Conservation (phyloP, 2,113 vertebrate species). For the Sander lucioperca region DNA sequence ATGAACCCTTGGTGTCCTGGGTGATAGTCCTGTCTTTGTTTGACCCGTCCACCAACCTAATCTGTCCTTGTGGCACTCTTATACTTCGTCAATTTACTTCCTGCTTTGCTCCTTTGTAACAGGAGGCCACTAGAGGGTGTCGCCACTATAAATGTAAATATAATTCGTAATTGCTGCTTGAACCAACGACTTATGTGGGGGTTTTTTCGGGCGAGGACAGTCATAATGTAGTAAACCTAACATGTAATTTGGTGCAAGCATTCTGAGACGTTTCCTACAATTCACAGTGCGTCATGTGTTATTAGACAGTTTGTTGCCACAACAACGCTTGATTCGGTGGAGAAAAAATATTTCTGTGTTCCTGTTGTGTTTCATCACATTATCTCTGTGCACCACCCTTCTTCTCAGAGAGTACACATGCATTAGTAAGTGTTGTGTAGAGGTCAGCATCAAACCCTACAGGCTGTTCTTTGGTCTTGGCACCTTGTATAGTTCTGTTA, state of each 20-base stretch:
- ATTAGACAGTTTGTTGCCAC: background rate
- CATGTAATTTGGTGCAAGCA: background rate
- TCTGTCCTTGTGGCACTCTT: too few species aligned
- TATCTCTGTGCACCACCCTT: background rate
- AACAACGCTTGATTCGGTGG: background rate
- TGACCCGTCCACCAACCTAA: too few species aligned
- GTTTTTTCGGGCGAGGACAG: too few species aligned
- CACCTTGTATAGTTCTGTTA: background rate
- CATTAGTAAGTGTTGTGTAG: background rate
- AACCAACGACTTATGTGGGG: too few species aligned
- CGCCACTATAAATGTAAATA: too few species aligned
- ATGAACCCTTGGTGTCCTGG: too few species aligned
- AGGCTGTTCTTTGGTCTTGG: background rate
- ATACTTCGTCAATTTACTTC: too few species aligned
- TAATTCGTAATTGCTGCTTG: too few species aligned
- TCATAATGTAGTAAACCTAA: background rate
- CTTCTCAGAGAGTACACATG: background rate
- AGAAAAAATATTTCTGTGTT: background rate
- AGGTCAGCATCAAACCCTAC: background rate
- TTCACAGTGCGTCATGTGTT: background rate
- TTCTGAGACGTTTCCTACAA: background rate
- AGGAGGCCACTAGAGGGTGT: too few species aligned
- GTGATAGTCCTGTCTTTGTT: too few species aligned
- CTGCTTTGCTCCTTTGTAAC: too few species aligned
- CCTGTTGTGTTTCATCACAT: background rate